Evolutionary conservation across 2,113 vertebrate species (phyloP), one percentile per base, ranked within the genome.

Genomic region (Ceyx cyanopectus): DNA sequence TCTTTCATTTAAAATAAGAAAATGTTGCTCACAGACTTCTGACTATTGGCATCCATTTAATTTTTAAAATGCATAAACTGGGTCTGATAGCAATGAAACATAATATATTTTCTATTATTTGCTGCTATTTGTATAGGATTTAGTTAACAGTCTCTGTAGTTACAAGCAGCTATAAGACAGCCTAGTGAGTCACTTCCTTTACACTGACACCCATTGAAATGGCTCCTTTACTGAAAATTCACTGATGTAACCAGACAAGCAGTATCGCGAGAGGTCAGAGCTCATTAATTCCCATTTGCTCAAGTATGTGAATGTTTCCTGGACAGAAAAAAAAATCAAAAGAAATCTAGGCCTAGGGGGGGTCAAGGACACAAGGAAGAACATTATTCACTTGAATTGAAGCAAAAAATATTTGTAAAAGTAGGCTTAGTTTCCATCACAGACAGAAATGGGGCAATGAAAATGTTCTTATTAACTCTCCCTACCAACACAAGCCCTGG

Each of bases 121-220:
- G 46, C 41, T 85, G 43, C 22, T 69, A 87, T 92, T 95, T 94
- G 82, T 58, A 76, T 84, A 82, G 53, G 80, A 85, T 95, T 95
- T 93, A 72, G 81, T 90, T 94, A 92, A 72, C 51, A 53, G 85
- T 48, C 27, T 81, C 62, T 68, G 80, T 40, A 66, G 88, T 45
- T 89, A 83, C 63, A 94, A 57, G 91, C 73, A 89, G 37, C 81
- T 95, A 63, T 77, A 82, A 80, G 84, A 37, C 69, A 94, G 57
- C 60, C 92, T 60, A 83, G 91, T 90, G 93, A 95, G 79, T 96
- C 90, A 96, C 93, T 95, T 96, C 87, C 92, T 95, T 94, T 91
- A 66, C 63, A 13, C 74, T 78, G 91, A 87, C 91, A 91, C 80
- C 90, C 88, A 80, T 45, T 86, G 76, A 92, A 93, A 93, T 58